Evolutionary conservation across 2,888 invertebrate species (phyloP).

Genomic region (Eupithecia subumbrata): DNA sequence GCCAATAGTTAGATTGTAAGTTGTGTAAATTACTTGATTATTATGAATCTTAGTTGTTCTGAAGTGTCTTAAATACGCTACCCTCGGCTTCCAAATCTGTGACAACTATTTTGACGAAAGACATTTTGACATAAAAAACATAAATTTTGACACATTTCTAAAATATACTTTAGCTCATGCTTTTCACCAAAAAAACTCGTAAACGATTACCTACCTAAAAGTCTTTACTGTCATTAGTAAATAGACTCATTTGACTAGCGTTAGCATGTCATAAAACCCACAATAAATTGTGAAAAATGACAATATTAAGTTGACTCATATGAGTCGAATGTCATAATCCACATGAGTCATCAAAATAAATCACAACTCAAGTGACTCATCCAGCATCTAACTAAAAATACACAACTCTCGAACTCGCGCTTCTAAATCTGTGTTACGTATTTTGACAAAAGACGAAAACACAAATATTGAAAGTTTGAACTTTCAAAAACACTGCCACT

Average conservation of each 20-base stretch:
- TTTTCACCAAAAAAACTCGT: background rate
- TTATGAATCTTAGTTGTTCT: background rate
- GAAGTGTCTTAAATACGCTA: background rate
- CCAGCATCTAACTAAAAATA: no score
- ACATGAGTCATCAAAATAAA: no score
- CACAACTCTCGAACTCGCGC: no score
- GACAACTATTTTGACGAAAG: background rate
- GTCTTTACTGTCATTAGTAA: background rate
- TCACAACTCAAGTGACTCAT: no score
- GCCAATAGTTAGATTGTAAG: slow-evolving; percentile 67
- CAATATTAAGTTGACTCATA: background rate
- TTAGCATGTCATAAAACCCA: background rate
- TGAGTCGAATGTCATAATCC: background rate
- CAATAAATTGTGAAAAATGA: background rate
- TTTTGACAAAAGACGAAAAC: no score
- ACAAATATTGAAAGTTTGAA: no score
- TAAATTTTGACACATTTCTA: background rate
- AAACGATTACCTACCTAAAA: background rate
- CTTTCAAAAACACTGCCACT: no score
- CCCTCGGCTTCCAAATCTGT: background rate
- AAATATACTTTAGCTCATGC: background rate
- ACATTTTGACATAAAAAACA: background rate
- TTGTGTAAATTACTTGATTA: background rate
- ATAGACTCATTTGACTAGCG: background rate
- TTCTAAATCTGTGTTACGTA: no score